phyloP scores from a whole-genome alignment of 2,797 vertebrate genomes.

The Chromis chromis region DNA sequence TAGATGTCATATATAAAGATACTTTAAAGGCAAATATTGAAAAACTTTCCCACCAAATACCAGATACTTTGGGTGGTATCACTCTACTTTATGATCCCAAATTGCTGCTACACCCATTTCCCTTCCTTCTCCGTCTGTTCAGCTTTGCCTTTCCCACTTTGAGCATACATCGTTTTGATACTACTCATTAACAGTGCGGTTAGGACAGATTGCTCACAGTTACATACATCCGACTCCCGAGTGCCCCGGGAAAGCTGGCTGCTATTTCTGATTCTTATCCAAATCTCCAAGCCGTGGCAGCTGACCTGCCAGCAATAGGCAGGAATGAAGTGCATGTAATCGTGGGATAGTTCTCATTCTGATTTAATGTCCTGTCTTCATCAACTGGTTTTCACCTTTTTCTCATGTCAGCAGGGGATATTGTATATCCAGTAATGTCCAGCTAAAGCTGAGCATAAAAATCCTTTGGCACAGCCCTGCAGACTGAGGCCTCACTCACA shows the following conservation, averaged over 20 bases:
- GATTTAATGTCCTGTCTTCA: conserved; percentile 40
- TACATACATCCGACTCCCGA: conserved; percentile 45
- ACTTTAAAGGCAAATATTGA: neutral
- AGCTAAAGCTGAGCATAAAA: conserved; percentile 20
- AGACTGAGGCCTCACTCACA: neutral
- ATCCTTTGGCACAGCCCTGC: conserved; percentile 23
- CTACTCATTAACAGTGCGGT: conserved; percentile 65
- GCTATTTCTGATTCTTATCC: conserved; percentile 70
- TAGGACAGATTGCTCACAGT: conserved; percentile 44
- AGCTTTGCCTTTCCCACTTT: conserved; percentile 47
- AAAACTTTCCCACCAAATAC: neutral
- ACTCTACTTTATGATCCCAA: conserved; percentile 43
- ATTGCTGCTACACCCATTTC: conserved; percentile 58
- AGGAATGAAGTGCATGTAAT: conserved; percentile 44
- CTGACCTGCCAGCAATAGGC: conserved; percentile 40
- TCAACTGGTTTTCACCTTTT: conserved; percentile 63
- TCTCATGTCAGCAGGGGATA: conserved; percentile 51
- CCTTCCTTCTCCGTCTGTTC: conserved; percentile 16
- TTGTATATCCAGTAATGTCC: conserved; percentile 31
- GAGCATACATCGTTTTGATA: conserved; percentile 57
- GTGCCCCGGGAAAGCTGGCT: conserved; percentile 57
- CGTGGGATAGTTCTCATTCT: conserved; percentile 52
- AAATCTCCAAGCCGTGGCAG: conserved; percentile 46
- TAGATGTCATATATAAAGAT: neutral
- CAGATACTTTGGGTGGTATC: conserved; percentile 11